Conservation (phyloP, 2,797 vertebrate species). For the Philypnodon macrostomus region DNA sequence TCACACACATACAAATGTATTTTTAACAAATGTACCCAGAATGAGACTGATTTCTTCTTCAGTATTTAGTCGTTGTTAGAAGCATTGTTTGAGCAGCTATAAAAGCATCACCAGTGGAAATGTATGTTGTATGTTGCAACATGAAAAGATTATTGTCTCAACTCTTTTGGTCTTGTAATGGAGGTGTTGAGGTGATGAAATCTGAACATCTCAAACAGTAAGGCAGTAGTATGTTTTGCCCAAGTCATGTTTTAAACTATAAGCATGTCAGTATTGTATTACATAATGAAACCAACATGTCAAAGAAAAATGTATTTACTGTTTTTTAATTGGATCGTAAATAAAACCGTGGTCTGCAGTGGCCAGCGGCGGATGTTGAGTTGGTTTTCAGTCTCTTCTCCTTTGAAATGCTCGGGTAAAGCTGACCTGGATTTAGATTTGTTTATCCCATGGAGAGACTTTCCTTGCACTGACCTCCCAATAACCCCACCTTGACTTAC, state of each 20-base stretch:
- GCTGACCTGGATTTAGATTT: slow-evolving; percentile 3
- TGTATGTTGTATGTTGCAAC: background rate
- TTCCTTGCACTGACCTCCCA: slow-evolving; percentile 3
- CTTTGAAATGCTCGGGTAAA: background rate
- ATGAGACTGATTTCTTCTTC: background rate
- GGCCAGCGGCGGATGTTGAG: slow-evolving; percentile 15
- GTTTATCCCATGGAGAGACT: slow-evolving; percentile 1
- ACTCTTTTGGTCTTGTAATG: background rate
- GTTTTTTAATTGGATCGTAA: slow-evolving; percentile 23
- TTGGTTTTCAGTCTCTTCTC: background rate
- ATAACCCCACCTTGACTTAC: slow-evolving; percentile 30
- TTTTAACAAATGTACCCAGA: background rate
- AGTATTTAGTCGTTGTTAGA: too few relatives aligned
- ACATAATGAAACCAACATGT: slow-evolving; percentile 30
- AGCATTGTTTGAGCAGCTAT: too few relatives aligned
- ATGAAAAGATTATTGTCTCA: background rate
- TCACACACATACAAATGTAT: background rate
- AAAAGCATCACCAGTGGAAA: background rate
- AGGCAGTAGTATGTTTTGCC: slow-evolving; percentile 1
- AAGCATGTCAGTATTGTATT: slow-evolving; percentile 41
- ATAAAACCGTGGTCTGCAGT: slow-evolving; percentile 11
- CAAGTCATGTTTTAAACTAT: slow-evolving; percentile 12
- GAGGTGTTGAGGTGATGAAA: slow-evolving; percentile 1
- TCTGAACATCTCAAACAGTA: background rate
- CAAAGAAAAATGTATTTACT: background rate